Base-by-base conservation (phyloP, 1,140 invertebrate species). In the Psilanteris sp. region DNA sequence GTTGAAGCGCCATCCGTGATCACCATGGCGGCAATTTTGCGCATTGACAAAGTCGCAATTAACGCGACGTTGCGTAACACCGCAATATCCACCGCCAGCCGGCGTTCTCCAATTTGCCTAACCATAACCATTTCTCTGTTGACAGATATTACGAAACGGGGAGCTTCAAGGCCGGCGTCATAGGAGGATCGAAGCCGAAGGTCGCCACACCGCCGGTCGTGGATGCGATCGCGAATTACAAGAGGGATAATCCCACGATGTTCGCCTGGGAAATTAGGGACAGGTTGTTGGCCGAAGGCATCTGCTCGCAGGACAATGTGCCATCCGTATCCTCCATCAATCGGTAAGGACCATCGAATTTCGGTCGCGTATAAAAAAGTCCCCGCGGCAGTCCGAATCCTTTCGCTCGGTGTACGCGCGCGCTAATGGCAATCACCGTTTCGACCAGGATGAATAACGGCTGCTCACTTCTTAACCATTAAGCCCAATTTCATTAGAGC, bases 231-330 rank as follows among this genome's bases (percentile, higher is more conserved):
- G 96, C 97, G 1, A 95, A 96, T 75, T 99, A 99, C 91, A 99
- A 99, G 87, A 91, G 96, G 62, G 97, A 99, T 87, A 99, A 99
- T 89, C 98, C 98, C 0, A 99, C 98, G 9, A 99, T 99, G 97
- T 99, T 99, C 87, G 98, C 98, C 1, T 99, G 98, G 98, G 98
- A 99, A 89, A 99, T 99, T 81, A 90, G 98, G 24, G 98, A 99
- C 89, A 92, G 97, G 88, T 92, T 99, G 76, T 91, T 99, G 46
- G 94, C 96, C 1, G 98, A 99, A 85, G 95, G 95, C 20, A 97
- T 99, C 81, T 99, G 98, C 89, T 97, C 97, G 46, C 96, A 98
- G 87, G 98, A 99, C 87, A 99, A 98, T 89, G 98, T 99, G 72
- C 98, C 98, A 83, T 98, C 96, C 81, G 98, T 99, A 61, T 98